Conservation (phyloP, 2,888 invertebrate genomes). For the Heliconius hortense region DNA sequence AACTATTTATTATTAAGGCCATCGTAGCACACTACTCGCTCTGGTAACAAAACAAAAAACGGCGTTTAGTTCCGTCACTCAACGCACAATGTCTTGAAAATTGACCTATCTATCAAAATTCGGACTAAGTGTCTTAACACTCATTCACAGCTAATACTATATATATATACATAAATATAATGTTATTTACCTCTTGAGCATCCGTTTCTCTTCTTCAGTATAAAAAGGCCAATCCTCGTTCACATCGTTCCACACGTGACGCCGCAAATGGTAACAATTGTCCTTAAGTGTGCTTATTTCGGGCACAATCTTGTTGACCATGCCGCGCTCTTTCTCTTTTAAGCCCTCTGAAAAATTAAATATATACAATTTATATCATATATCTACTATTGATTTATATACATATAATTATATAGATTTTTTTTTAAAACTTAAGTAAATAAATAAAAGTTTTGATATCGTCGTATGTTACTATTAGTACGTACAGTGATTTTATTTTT, state of each 20-base stretch:
- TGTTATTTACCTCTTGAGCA: constrained; percentile 87
- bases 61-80: too few relatives aligned
- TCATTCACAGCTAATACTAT: not conserved
- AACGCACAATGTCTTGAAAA: too few relatives aligned
- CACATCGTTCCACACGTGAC: constrained; percentile 95
- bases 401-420: not conserved
- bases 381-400: constrained; percentile 13
- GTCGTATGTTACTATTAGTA: not conserved
- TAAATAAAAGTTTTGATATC: not conserved
- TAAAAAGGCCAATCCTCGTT: constrained; percentile 97
- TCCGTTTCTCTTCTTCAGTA: constrained; percentile 92
- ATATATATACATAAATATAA: not conserved
- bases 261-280: constrained; percentile 93
- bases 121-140: too few relatives aligned
- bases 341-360: constrained; percentile 88
- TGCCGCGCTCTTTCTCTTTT: constrained; percentile 89
- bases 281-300: constrained; percentile 92
- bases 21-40: too few relatives aligned
- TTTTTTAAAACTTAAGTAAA: not conserved
- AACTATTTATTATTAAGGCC: too few relatives aligned
- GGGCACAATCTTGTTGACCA: constrained; percentile 89
- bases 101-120: too few relatives aligned
- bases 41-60: too few relatives aligned
- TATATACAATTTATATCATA: not conserved
- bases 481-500: not conserved